Percentiles rank a stretch among this genome's conserved stretches.
These are phyloP conservation scores for Dolichopus griseipennis DNA, from an alignment of 2,888 invertebrate species.

Conservation along the genomic window DNA sequence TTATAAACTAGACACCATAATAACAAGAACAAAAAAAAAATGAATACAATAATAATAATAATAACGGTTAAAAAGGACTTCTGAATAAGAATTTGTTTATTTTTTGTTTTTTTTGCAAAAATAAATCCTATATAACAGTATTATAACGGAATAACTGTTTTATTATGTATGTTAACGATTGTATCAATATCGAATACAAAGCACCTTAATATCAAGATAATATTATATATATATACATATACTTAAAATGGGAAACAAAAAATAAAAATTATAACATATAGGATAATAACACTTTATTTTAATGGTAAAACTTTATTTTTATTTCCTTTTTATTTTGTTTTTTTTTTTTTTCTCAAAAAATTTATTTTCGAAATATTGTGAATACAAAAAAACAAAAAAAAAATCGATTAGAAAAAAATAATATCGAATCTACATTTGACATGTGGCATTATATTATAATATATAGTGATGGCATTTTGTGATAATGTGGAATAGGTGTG, in stretches of 20 bases:
- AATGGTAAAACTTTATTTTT: conserved; percentile 2
- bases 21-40: neutral
- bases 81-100: too few species aligned
- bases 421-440: too few species aligned
- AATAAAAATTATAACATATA: neutral
- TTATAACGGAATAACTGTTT: neutral
- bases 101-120: too few species aligned
- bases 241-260: neutral
- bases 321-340: neutral
- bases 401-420: too few species aligned
- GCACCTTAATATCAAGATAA: neutral
- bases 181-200: conserved; percentile 6
- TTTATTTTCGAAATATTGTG: too few species aligned
- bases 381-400: too few species aligned
- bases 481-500: too few species aligned
- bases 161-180: neutral
- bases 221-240: neutral
- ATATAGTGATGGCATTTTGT: too few species aligned
- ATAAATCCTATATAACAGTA: neutral
- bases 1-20: neutral
- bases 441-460: too few species aligned
- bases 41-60: neutral
- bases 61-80: too few species aligned
- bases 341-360: too few species aligned
- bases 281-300: conserved; percentile 6